Evolutionary conservation across 35 echinoderm and acorn worm genomes (phyloP).

Genomic region (Diadema setosum): DNA sequence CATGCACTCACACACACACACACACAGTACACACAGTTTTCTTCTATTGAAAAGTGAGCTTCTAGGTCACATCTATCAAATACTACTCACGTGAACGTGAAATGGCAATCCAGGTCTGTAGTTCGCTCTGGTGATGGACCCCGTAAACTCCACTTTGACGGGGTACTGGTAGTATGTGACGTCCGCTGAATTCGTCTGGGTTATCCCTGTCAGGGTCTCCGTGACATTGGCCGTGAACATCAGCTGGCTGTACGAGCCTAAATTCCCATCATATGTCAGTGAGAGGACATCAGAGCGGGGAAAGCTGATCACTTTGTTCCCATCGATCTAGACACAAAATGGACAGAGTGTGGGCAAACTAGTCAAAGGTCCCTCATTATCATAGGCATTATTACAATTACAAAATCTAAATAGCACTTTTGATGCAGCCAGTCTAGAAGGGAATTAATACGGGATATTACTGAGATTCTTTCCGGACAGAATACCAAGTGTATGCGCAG

Average conservation of each 20-base stretch:
- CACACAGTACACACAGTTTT: no score
- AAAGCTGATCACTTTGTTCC: not conserved
- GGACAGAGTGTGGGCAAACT: no score
- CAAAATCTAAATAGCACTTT: no score
- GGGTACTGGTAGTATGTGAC: constrained; percentile 19
- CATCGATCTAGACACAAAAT: constrained; percentile 12
- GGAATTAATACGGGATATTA: no score
- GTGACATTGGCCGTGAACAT: constrained; percentile 50
- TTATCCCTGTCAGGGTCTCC: constrained; percentile 66
- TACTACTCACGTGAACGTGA: constrained; percentile 71
- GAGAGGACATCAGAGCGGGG: not conserved
- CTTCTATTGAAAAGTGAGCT: no score
- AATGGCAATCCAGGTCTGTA: constrained; percentile 78
- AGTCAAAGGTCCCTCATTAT: no score
- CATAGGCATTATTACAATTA: no score
- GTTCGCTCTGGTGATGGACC: constrained; percentile 18
- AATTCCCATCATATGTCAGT: not conserved
- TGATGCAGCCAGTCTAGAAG: no score
- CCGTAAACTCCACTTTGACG: constrained; percentile 61
- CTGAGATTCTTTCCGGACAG: no score
- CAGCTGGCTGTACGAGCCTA: not conserved
- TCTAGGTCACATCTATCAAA: no score
- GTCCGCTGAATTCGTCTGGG: not conserved
- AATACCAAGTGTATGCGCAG: no score
- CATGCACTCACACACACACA: no score